phyloP scores from a whole-genome alignment of 2,888 invertebrate genomes.

The Acanthosoma haemorrhoidale region DNA sequence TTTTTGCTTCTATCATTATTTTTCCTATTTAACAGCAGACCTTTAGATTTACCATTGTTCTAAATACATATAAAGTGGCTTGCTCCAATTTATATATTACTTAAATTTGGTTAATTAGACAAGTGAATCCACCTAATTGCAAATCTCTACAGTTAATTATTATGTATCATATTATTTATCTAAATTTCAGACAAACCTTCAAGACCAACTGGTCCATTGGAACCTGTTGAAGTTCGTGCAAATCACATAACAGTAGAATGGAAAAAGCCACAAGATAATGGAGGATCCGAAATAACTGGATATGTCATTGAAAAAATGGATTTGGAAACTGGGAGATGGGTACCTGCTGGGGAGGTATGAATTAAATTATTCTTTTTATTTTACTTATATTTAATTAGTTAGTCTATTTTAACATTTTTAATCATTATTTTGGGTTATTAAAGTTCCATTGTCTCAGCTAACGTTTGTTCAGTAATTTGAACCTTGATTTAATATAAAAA shows the following conservation, averaged over 20 bases:
- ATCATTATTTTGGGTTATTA: background rate
- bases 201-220: conserved; percentile 76
- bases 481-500: no score
- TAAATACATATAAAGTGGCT: no score
- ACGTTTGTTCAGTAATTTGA: background rate
- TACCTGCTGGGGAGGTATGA: conserved; percentile 81
- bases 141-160: no score
- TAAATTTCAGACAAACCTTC: conserved; percentile 67
- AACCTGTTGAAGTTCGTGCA: conserved; percentile 80
- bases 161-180: background rate
- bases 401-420: background rate
- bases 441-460: no score
- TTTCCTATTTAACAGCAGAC: no score
- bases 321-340: conserved; percentile 91
- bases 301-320: conserved; percentile 95
- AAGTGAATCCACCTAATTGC: no score
- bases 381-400: background rate
- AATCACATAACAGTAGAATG: conserved; percentile 88
- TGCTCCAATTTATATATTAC: no score
- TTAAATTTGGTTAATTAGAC: no score
- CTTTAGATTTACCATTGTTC: no score
- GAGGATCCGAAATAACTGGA: conserved; percentile 83
- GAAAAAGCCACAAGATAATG: conserved; percentile 81
- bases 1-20: no score
- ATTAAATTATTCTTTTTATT: background rate